These are phyloP conservation scores for Gryon sp. DNA, from an alignment of 1,140 invertebrate genomes.

Conservation along the genomic window DNA sequence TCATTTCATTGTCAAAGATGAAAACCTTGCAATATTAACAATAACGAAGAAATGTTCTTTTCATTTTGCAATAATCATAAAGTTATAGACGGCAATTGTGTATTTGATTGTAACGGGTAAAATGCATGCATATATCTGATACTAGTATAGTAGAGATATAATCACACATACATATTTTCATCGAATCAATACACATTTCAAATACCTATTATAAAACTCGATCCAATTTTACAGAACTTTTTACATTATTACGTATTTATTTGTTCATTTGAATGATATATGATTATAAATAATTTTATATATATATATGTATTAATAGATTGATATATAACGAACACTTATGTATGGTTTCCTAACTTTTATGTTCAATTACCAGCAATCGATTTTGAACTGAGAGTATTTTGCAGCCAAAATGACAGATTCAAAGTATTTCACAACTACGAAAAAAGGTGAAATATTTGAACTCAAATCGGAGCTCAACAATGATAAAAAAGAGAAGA, in stretches of 20 bases:
- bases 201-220: too few species aligned
- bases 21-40: too few species aligned
- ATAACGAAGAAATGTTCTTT: too few species aligned
- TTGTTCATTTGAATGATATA: background rate
- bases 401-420: conserved; percentile 92
- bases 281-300: background rate
- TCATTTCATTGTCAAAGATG: background rate
- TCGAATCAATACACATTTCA: too few species aligned
- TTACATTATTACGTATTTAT: too few species aligned
- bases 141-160: too few species aligned
- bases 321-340: conserved; percentile 35
- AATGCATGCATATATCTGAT: conserved; percentile 6
- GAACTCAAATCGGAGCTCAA: conserved; percentile 99
- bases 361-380: background rate
- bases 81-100: background rate
- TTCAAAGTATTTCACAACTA: conserved; percentile 99
- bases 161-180: too few species aligned
- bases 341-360: conserved; percentile 33
- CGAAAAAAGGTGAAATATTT: conserved; percentile 99
- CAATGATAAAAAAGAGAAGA: conserved; percentile 99
- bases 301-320: conserved; percentile 25
- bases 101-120: conserved; percentile 1
- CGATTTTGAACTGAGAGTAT: conserved; percentile 13
- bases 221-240: too few species aligned
- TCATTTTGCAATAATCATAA: background rate